Conservation (phyloP, 2,888 invertebrate genomes). For the Caradrina kadenii region DNA sequence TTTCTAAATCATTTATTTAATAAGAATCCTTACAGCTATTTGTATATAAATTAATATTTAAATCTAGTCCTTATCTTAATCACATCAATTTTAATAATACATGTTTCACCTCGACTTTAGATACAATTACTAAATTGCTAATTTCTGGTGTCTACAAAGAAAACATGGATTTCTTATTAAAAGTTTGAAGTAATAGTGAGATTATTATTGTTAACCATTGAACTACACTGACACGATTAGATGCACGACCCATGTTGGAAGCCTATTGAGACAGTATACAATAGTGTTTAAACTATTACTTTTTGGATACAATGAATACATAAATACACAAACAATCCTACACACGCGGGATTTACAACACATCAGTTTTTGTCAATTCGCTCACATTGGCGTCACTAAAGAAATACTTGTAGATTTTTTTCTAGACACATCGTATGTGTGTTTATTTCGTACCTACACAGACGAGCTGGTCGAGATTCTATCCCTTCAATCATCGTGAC, state of each 20-base stretch:
- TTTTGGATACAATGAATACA: slow-evolving; percentile 17
- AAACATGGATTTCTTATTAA: slow-evolving; percentile 21
- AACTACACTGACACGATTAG: background rate
- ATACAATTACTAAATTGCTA: slow-evolving; percentile 31
- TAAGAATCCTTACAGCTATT: slow-evolving; percentile 74
- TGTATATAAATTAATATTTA: slow-evolving; percentile 77
- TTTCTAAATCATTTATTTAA: slow-evolving; percentile 73
- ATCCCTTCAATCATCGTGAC: too few species aligned
- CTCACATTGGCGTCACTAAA: slow-evolving; percentile 31
- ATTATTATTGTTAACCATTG: slow-evolving; percentile 17
- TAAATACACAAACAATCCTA: slow-evolving; percentile 61
- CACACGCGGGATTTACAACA: slow-evolving; percentile 40
- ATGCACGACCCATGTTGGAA: background rate
- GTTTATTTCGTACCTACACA: background rate
- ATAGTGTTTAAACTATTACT: background rate
- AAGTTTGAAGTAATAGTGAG: slow-evolving; percentile 10
- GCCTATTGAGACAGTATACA: background rate
- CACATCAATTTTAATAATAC: slow-evolving; percentile 63
- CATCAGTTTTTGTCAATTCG: slow-evolving; percentile 26
- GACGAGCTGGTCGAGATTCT: background rate
- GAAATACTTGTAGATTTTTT: background rate
- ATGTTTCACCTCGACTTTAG: slow-evolving; percentile 33
- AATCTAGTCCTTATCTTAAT: slow-evolving; percentile 72
- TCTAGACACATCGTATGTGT: background rate
- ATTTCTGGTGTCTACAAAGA: slow-evolving; percentile 10